phyloP scores from a whole-genome alignment of 2,888 invertebrate species.

The Erebia palarica region DNA sequence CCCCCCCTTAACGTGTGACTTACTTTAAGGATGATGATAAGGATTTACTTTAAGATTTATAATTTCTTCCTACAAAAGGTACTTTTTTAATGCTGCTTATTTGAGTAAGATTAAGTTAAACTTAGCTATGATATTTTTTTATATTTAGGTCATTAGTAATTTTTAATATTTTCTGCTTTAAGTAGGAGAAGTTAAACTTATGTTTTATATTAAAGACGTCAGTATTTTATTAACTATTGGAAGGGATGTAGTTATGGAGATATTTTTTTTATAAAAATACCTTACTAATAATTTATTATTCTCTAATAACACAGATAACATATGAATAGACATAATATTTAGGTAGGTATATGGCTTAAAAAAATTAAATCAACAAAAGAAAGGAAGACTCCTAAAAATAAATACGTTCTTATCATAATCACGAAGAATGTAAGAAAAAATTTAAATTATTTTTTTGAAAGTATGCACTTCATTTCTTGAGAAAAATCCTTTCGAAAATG shows the following conservation, averaged over 20 bases:
- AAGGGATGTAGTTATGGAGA: slow-evolving; percentile 12
- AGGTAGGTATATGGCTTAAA: not conserved
- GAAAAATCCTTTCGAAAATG: not conserved
- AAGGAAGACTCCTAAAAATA: not conserved
- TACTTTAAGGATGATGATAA: too few species aligned
- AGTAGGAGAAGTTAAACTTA: too few species aligned
- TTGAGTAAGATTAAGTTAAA: not conserved
- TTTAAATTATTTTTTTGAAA: not conserved
- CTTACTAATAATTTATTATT: not conserved
- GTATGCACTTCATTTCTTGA: not conserved
- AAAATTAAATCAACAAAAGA: too few species aligned
- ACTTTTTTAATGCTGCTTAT: not conserved
- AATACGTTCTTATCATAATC: not conserved
- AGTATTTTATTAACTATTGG: not conserved
- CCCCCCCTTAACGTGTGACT: too few species aligned
- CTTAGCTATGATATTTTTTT: not conserved
- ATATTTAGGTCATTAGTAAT: too few species aligned
- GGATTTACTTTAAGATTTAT: too few species aligned
- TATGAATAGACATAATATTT: not conserved
- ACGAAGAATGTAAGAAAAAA: not conserved
- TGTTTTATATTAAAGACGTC: not conserved
- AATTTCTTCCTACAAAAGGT: not conserved
- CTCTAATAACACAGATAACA: slow-evolving; percentile 8
- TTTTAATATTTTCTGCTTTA: not conserved
- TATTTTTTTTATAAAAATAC: slow-evolving; percentile 15